Conservation (phyloP, 2,797 vertebrate genomes). For the Geotrypetes seraphini region DNA sequence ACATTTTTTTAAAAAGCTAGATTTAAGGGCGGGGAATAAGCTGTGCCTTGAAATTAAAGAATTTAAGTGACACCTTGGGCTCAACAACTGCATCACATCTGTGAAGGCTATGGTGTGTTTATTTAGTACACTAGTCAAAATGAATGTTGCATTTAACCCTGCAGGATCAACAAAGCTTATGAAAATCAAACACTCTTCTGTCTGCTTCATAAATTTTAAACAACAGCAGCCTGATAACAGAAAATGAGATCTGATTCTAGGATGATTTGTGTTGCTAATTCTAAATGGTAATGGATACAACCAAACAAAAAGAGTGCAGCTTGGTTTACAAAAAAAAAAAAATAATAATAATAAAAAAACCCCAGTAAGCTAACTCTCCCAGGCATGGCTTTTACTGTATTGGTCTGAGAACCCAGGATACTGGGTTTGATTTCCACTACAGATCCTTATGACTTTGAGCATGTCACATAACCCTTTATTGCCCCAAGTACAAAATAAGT, state of each 20-base stretch:
- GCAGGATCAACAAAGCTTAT: constrained; percentile 23
- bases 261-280: not conserved
- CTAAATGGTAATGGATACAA: not conserved
- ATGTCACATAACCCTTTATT: too few relatives aligned
- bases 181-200: constrained; percentile 14
- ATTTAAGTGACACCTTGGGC: constrained; percentile 15
- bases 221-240: constrained; percentile 13
- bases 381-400: not conserved
- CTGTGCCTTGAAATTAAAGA: constrained; percentile 28
- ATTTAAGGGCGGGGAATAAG: too few relatives aligned
- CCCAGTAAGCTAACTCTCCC: not conserved
- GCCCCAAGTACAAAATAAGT: too few relatives aligned
- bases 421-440: too few relatives aligned
- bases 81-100: constrained; percentile 22
- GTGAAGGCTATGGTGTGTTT: constrained; percentile 23
- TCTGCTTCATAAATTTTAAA: constrained; percentile 32
- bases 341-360: too few relatives aligned
- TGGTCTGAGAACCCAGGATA: too few relatives aligned
- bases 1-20: constrained; percentile 15
- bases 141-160: constrained; percentile 21
- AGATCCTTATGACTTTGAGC: too few relatives aligned
- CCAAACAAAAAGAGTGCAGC: not conserved
- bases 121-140: constrained; percentile 32
- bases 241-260: constrained; percentile 8
- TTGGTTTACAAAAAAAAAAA: constrained; percentile 19